Base-by-base conservation (phyloP, 2,797 vertebrate species). In the Halcyon leucocephala region DNA sequence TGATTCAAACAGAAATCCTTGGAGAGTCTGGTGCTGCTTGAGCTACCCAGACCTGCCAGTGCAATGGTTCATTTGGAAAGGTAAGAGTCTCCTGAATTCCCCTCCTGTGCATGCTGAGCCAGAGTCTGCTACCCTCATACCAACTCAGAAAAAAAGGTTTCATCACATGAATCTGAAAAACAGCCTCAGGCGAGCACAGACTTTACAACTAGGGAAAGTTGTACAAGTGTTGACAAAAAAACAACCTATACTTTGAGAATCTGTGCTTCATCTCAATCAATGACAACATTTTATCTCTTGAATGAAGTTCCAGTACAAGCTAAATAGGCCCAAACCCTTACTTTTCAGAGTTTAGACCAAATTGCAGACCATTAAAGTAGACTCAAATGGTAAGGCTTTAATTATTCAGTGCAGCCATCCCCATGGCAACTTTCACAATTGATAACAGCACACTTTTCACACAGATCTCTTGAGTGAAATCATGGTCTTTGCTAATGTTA, bases 331-430 rank as follows among this genome's bases (percentile, higher is more conserved):
- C 31, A 82, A 76, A 74, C 12, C 3, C 22, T 54, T n/a, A 6
- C 3, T 9, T 76, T 89, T 42, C 52, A 70, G 41, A 20, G 10
- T 11, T 88, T 29, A 44, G 33, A 24, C 2, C n/a, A 15, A 73
- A 57, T 64, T 72, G 33, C 46, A 95, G 67, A 16, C 60, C 82
- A n/a, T 31, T 74, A 57, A 58, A 83, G 46, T 13, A 67, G 65
- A 74, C 74, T 54, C 77, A 72, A 90, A 73, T 18, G 17, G 37
- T 64, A 90, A 91, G 57, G 44, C 48, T 86, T 81, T 69, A 89
- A 89, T 85, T 89, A 88, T 57, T 74, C 66, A 86, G 25, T 5
- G 10, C 4, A 51, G 49, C 29, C 72, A 69, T 71, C 41, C 69
- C 61, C 8, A n/a, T 44, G 16, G 51, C 39, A 78, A 35, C 54